phyloP scores from a whole-genome alignment of 2,888 invertebrate species.

The Gandaritis pyraliata region DNA sequence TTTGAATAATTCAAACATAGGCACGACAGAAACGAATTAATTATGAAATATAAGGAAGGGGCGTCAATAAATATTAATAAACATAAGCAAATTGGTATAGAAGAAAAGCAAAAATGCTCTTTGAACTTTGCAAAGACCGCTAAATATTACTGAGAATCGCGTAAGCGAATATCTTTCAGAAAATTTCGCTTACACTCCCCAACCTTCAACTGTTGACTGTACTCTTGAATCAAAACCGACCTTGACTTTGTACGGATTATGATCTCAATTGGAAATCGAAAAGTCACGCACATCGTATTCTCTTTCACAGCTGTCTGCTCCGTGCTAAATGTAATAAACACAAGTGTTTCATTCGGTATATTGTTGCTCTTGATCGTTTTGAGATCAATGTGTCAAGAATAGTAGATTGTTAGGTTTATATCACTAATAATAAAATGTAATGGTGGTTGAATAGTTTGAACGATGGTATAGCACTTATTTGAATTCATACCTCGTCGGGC shows the following conservation, averaged over 20 bases:
- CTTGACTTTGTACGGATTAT: slow-evolving; percentile 61
- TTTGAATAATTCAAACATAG: slow-evolving; percentile 14
- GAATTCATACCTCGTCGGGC: slow-evolving; percentile 25
- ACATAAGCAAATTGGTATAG: background rate
- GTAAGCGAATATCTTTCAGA: slow-evolving; percentile 20
- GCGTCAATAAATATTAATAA: background rate
- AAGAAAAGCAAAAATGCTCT: too few species aligned
- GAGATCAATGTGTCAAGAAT: slow-evolving; percentile 63
- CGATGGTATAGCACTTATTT: slow-evolving; percentile 24
- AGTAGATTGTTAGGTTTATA: slow-evolving; percentile 40
- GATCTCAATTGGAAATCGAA: slow-evolving; percentile 64
- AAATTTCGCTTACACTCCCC: slow-evolving; percentile 29
- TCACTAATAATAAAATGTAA: slow-evolving; percentile 39
- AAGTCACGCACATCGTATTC: slow-evolving; percentile 63
- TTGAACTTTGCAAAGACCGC: too few species aligned
- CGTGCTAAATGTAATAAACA: slow-evolving; percentile 67
- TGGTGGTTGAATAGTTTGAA: slow-evolving; percentile 28
- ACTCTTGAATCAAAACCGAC: slow-evolving; percentile 53
- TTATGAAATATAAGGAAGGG: background rate
- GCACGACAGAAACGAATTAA: background rate
- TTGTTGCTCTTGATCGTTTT: slow-evolving; percentile 49
- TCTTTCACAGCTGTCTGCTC: slow-evolving; percentile 62
- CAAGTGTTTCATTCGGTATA: slow-evolving; percentile 49
- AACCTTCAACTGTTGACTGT: slow-evolving; percentile 30
- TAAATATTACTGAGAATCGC: too few species aligned